Evolutionary conservation across 2,888 invertebrate species (phyloP), one percentile per base, ranked within the genome.

Genomic region (Nephrocerus scutellatus): DNA sequence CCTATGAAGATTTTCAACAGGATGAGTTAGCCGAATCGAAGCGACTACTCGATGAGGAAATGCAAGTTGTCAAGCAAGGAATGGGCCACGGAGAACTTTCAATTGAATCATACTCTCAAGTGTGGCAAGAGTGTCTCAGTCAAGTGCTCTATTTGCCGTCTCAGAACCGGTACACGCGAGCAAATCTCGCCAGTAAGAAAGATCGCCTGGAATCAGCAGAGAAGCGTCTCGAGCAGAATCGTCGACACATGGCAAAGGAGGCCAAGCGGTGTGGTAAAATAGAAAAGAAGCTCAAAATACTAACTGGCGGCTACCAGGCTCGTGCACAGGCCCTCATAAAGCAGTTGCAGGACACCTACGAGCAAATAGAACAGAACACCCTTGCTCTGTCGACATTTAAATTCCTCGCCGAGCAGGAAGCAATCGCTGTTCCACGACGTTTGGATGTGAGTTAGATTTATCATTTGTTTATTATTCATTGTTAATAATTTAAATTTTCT

Each of bases 41-140:
- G 51, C 60, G 70, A 13, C 62, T 86, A 55, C 62, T 95, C 39
- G 72, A 74, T 43, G 76, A 77, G 22, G 96, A 97, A 72, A 91
- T 93, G 87, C 82, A 82, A 16, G 74, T 82, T 2, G 95, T 97
- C 1, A 86, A 86, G 60, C 78, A 80, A 39, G 93, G 92, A 28
- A 97, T 97, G 96, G 84, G 82, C 0, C 96, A 97, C 60, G 95
- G 95, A 0, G 95, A 96, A 23, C 73, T 97, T 30, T 84, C 91
- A 2, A 70, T 88, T 30, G 95, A 96, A 50, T 84, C 89, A 0
- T 95, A 92, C 62, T 82, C 84, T 8, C 91, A 93, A 71, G 93
- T 95, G 26, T 97, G 96, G 96, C 90, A 93, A 61, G 95, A 97
- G 70, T 96, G 96, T 67, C 74, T 93, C 33, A 81, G 86, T 1